These are phyloP conservation scores for Setipinna tenuifilis DNA, from an alignment of 2,797 vertebrate genomes.

Conservation along the genomic window DNA sequence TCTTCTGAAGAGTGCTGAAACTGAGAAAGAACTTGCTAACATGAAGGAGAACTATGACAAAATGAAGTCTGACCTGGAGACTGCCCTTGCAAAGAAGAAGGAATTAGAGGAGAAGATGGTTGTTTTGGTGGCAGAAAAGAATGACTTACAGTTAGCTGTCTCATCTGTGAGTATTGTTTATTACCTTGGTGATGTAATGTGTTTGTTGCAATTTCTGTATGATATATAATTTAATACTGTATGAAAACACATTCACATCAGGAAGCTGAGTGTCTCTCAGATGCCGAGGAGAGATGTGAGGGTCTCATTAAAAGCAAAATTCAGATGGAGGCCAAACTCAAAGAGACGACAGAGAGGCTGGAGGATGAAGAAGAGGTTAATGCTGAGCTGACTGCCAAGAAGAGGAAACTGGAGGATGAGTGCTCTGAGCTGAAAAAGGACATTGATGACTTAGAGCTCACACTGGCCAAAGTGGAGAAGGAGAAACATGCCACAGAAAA, in stretches of 20 bases:
- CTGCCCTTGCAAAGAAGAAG: constrained; percentile 76
- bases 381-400: constrained; percentile 77
- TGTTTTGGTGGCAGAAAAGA: constrained; percentile 77
- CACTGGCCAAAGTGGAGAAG: constrained; percentile 73
- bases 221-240: too few species aligned
- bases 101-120: constrained; percentile 82
- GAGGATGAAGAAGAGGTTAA: constrained; percentile 76
- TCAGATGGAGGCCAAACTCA: constrained; percentile 77
- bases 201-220: not conserved
- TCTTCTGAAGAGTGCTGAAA: constrained; percentile 87
- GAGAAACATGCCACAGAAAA: constrained; percentile 76
- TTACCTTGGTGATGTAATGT: not conserved
- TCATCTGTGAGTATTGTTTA: constrained; percentile 70
- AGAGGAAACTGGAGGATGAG: constrained; percentile 74
- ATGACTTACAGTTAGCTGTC: constrained; percentile 78
- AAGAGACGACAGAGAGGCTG: constrained; percentile 56
- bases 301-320: constrained; percentile 84
- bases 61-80: constrained; percentile 78
- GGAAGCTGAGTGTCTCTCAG: constrained; percentile 72
- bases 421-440: constrained; percentile 71
- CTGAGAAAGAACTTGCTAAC: constrained; percentile 89
- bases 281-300: constrained; percentile 83
- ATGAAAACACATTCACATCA: constrained; percentile 43
- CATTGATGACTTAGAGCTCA: constrained; percentile 72
- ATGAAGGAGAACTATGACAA: constrained; percentile 91